Conservation (phyloP, 2,113 vertebrate genomes). For the Eptesicus fuscus region DNA sequence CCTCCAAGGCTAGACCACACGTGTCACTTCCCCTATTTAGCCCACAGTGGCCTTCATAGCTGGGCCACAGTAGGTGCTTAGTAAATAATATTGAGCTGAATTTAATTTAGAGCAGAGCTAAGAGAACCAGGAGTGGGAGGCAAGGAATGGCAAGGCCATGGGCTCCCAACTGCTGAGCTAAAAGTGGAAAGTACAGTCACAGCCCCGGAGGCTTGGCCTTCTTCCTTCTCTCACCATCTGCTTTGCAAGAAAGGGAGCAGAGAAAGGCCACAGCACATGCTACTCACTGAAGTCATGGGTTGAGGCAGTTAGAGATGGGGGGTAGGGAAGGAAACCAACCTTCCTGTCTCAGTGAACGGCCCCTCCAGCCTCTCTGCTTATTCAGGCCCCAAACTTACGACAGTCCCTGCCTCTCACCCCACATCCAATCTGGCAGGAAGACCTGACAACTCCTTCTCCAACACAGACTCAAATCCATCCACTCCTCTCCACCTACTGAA, state of each 20-base stretch:
- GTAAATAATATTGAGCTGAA: neutral
- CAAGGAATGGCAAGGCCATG: conserved; percentile 38
- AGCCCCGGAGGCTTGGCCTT: conserved; percentile 60
- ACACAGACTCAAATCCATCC: neutral
- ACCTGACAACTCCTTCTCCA: neutral
- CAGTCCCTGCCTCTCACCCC: neutral
- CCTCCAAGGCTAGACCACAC: neutral
- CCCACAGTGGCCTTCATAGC: neutral
- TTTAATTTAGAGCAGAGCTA: conserved; percentile 29
- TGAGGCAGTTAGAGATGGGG: neutral
- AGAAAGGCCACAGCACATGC: conserved; percentile 44
- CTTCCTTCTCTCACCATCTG: conserved; percentile 68
- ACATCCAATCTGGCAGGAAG: neutral
- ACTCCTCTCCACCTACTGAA: neutral
- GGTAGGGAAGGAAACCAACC: neutral
- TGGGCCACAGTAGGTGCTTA: neutral
- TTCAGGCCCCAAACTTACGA: neutral
- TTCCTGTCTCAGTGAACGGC: neutral
- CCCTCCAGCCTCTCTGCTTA: neutral
- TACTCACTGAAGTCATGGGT: conserved; percentile 16
- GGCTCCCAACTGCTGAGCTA: conserved; percentile 56
- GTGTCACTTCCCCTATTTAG: neutral
- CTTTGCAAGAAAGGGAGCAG: conserved; percentile 48
- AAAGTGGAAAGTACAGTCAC: conserved; percentile 60
- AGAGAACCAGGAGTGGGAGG: conserved; percentile 51